Percentiles rank a stretch among this genome's conserved stretches.
phyloP scores from a whole-genome alignment of 2,888 invertebrate species.

The Tetragnatha montana region DNA sequence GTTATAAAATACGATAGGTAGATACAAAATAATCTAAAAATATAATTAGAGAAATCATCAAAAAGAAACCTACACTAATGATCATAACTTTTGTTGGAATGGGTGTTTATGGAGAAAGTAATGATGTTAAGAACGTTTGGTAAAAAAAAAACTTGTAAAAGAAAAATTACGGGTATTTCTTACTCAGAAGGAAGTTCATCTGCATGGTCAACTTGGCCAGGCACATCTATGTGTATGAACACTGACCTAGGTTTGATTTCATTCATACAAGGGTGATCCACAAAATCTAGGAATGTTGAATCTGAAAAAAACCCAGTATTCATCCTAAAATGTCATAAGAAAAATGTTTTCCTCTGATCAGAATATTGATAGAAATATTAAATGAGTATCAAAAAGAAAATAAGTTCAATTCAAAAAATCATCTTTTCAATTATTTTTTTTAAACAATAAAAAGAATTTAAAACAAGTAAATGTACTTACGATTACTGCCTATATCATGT shows the following conservation, averaged over 20 bases:
- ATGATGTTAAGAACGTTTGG: too few species aligned
- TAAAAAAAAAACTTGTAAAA: too few species aligned
- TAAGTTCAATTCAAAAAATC: not conserved
- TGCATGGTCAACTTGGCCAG: slow-evolving; percentile 90
- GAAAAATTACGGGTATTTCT: slow-evolving; percentile 75
- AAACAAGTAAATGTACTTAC: slow-evolving; percentile 75
- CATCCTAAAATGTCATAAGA: not conserved
- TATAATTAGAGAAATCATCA: too few species aligned
- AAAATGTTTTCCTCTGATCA: too few species aligned
- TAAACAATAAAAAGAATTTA: not conserved
- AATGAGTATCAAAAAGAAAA: not conserved
- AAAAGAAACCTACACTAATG: too few species aligned
- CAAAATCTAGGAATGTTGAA: slow-evolving; percentile 87
- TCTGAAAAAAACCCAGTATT: slow-evolving; percentile 79
- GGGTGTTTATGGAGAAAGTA: too few species aligned
- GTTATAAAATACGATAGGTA: too few species aligned
- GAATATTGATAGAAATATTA: not conserved
- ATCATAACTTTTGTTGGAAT: too few species aligned
- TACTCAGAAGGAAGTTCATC: slow-evolving; percentile 85
- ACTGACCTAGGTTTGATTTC: slow-evolving; percentile 90
- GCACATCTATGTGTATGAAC: slow-evolving; percentile 90
- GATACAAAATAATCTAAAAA: too few species aligned
- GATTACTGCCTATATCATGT: slow-evolving; percentile 86
- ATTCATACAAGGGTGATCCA: slow-evolving; percentile 87
- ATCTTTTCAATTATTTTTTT: not conserved